Evolutionary conservation across 1,140 invertebrate species (phyloP).

Genomic region (Arctopsyche grandis): DNA sequence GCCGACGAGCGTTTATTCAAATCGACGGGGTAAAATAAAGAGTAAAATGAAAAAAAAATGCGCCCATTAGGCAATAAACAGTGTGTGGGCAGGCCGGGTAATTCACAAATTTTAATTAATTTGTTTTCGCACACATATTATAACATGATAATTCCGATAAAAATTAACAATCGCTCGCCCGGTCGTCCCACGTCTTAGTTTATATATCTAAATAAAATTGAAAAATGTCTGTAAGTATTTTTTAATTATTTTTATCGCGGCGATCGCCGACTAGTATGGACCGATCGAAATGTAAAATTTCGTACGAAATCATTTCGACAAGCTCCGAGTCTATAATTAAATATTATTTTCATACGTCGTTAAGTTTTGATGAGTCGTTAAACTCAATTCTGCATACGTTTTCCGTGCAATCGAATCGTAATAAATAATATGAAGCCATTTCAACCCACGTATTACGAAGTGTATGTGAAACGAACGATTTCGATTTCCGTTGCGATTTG

Average conservation of each 20-base stretch:
- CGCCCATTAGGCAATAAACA: not conserved
- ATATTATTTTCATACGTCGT: constrained; percentile 1
- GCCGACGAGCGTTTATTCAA: not conserved
- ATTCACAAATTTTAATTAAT: not conserved
- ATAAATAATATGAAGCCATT: not conserved
- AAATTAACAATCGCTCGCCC: constrained; percentile 9
- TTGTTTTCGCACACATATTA: constrained; percentile 14
- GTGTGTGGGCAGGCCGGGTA: no score
- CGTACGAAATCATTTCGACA: no score
- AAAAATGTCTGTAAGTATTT: no score
- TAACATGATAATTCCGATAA: constrained; percentile 2
- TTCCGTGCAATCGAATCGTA: not conserved
- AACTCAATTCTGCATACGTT: not conserved
- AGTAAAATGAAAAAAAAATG: not conserved
- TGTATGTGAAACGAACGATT: no score
- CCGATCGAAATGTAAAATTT: no score
- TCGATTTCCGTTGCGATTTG: no score
- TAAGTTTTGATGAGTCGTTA: not conserved
- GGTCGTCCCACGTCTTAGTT: not conserved
- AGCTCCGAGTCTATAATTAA: not conserved
- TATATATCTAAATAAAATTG: no score
- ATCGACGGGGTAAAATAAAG: no score
- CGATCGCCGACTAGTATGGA: no score
- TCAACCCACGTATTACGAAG: not conserved
- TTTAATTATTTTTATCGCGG: no score